These are phyloP conservation scores for Cisticola juncidis DNA, from an alignment of 2,113 vertebrate species.

Conservation along the genomic window DNA sequence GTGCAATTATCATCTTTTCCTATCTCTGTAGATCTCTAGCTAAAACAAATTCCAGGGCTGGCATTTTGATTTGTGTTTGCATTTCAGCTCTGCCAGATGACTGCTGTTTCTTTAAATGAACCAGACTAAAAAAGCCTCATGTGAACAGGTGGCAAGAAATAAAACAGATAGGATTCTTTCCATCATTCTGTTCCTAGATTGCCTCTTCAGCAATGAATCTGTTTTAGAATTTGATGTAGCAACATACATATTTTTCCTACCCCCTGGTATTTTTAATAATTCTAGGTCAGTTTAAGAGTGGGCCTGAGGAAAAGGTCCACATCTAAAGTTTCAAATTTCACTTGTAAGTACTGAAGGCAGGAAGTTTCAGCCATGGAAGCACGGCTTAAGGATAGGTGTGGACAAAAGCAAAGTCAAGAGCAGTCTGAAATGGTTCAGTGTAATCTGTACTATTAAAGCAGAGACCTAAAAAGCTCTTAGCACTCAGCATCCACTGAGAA, in stretches of 20 bases:
- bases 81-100: not conserved
- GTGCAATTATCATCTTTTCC: not conserved
- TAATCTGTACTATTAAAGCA: not conserved
- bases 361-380: not conserved
- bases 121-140: not conserved
- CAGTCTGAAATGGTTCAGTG: not conserved
- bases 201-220: not conserved
- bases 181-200: not conserved
- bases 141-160: not conserved
- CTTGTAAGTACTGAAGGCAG: not conserved
- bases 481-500: not conserved
- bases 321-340: not conserved
- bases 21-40: not conserved
- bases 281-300: not conserved
- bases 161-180: not conserved
- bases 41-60: constrained; percentile 3
- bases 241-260: not conserved
- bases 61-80: constrained; percentile 22
- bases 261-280: not conserved
- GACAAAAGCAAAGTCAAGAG: not conserved
- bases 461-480: not conserved
- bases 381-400: not conserved
- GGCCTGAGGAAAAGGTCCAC: not conserved
- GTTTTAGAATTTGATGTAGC: not conserved
- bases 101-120: not conserved